Evolutionary conservation across 2,113 vertebrate genomes (phyloP), one percentile per base, ranked within the genome.

Genomic region (Ptychochromis oligacanthus): DNA sequence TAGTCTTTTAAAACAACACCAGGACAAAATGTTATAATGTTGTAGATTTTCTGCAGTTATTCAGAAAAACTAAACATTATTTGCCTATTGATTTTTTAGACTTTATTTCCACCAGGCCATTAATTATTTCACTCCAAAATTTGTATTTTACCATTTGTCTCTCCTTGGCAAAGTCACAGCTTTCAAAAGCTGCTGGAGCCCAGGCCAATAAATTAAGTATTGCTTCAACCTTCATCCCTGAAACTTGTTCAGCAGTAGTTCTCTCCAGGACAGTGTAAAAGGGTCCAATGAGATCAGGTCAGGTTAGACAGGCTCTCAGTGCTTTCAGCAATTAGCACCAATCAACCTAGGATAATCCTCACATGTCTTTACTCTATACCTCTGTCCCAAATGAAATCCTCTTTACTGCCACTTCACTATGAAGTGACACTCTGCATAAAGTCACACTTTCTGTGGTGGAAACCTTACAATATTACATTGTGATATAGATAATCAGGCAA

Each of bases 251-350:
- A 83, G 20, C 64, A 12, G 82, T 83, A 75, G 72, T 85, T 90
- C 79, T 86, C 58, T 75, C n/a, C 5, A 22, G 56, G 59, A 83
- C 9, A 2, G 34, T 87, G 77, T 88, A 74, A 88, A 84, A 77
- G 38, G 52, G 38, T 62, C 49, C 38, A 54, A 15, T 58, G 60
- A 74, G 58, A 60, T 70, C 43, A 77, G 85, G 84, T 89, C 81
- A 78, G 43, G 60, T 62, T 83, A 62, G 52, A 82, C 77, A 74
- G 40, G 64, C 61, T 91, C 82, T 80, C 38, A 18, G 80, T 80
- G 80, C 80, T 89, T 88, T 91, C 72, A 89, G 85, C 80, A 90
- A 91, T 90, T 91, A 90, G 82, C 64, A 91, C 91, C 86, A 86
- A 86, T 91, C 83, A 90, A 75, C 82, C 60, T 61, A 65, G 74